Percentiles rank a stretch among this genome's conserved stretches.
These are phyloP conservation scores for Diachasma alloeum DNA, from an alignment of 1,140 invertebrate species.

Conservation along the genomic window DNA sequence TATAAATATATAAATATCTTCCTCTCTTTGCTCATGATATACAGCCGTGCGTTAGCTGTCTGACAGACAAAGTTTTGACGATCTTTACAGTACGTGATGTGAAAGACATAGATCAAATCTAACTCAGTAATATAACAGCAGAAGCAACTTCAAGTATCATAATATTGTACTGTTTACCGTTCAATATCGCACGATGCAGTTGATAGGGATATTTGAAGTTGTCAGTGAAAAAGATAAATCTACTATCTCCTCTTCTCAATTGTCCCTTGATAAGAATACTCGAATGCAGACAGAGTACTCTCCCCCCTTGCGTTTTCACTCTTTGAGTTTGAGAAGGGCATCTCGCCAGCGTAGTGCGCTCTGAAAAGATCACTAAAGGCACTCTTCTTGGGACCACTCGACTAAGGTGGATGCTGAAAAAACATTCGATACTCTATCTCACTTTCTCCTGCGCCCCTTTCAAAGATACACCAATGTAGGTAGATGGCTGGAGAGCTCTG, in stretches of 20 bases:
- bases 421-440: slow-evolving; percentile 19
- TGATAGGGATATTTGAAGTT: not conserved
- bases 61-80: not conserved
- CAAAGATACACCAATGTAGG: not conserved
- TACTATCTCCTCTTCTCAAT: not conserved
- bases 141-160: not conserved
- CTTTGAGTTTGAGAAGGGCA: not conserved
- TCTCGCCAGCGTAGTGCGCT: not conserved
- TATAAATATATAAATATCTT: not conserved
- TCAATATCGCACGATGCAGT: not conserved
- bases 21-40: not conserved
- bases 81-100: not conserved
- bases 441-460: not conserved
- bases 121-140: not conserved
- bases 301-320: not conserved
- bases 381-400: slow-evolving; percentile 9
- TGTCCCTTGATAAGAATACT: not conserved
- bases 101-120: not conserved
- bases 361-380: slow-evolving; percentile 14
- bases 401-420: slow-evolving; percentile 15
- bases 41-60: not conserved
- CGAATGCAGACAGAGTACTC: slow-evolving; percentile 12
- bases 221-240: not conserved
- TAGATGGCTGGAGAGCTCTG: not conserved
- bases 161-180: not conserved